A percentile compares a stretch with the other conserved stretches of the same genome.
Conservation (phyloP, 2,113 vertebrate genomes). For the Gallinago undulata region DNA sequence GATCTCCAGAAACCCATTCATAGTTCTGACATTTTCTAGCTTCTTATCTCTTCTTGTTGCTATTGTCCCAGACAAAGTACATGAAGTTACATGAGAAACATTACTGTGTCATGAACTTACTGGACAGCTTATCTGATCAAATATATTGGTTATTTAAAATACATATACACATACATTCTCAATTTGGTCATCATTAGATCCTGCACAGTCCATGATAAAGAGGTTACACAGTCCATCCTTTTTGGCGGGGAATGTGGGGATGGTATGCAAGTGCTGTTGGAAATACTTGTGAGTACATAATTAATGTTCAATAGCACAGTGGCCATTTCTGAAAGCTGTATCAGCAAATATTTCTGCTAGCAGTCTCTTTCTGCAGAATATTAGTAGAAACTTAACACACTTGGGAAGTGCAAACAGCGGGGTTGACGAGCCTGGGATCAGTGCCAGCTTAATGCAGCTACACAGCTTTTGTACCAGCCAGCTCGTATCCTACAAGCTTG, state of each 20-base stretch:
- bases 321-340: slow-evolving; percentile 19
- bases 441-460: slow-evolving; percentile 2
- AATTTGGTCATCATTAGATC: background rate
- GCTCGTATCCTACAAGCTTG: background rate
- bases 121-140: background rate
- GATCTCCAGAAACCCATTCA: background rate
- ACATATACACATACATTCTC: background rate
- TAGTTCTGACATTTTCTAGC: background rate
- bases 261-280: background rate
- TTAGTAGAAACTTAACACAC: slow-evolving; percentile 11
- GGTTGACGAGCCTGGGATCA: background rate
- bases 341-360: slow-evolving; percentile 27
- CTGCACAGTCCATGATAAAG: background rate
- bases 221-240: background rate
- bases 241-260: background rate
- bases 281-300: background rate
- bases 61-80: background rate
- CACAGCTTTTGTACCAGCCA: background rate
- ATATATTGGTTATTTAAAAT: background rate
- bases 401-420: slow-evolving; percentile 29
- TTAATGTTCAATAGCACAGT: background rate
- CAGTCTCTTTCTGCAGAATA: slow-evolving; percentile 15
- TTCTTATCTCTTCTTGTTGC: background rate
- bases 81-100: background rate
- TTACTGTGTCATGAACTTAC: background rate